phyloP scores from a whole-genome alignment of 2,888 invertebrate genomes.

The Luperina testacea region DNA sequence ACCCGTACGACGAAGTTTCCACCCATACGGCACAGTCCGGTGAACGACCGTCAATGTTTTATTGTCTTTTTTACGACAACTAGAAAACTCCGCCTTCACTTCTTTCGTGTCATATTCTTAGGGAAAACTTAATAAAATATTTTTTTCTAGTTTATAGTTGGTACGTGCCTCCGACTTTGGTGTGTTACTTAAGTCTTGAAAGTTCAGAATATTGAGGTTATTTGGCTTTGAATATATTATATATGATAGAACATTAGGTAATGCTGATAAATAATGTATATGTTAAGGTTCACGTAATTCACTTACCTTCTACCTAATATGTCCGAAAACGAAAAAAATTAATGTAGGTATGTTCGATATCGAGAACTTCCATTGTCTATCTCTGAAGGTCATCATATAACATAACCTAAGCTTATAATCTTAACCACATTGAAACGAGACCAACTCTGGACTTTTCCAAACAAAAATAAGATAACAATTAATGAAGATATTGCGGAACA shows the following conservation, averaged over 20 bases:
- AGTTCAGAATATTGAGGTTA: constrained; percentile 42
- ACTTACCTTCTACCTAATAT: not conserved
- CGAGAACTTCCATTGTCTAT: not conserved
- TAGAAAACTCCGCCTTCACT: constrained; percentile 62
- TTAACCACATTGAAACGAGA: not conserved
- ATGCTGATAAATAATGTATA: constrained; percentile 3
- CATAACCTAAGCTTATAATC: too few relatives aligned
- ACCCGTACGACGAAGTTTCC: constrained; percentile 55
- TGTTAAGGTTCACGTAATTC: not conserved
- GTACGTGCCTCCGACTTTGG: constrained; percentile 53
- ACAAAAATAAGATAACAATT: not conserved
- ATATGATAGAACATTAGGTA: constrained; percentile 8
- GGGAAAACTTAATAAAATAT: constrained; percentile 66
- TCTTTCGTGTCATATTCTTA: constrained; percentile 68
- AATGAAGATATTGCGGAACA: not conserved
- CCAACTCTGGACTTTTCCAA: too few relatives aligned
- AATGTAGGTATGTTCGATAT: not conserved
- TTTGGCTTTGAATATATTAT: constrained; percentile 37
- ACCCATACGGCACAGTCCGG: constrained; percentile 57
- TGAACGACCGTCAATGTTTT: constrained; percentile 63
- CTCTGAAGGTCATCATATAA: not conserved
- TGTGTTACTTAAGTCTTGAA: constrained; percentile 50
- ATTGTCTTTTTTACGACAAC: constrained; percentile 68
- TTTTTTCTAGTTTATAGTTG: constrained; percentile 66
- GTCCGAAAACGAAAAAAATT: not conserved